phyloP scores from a whole-genome alignment of 2,888 invertebrate genomes.

The Aricia artaxerxes region DNA sequence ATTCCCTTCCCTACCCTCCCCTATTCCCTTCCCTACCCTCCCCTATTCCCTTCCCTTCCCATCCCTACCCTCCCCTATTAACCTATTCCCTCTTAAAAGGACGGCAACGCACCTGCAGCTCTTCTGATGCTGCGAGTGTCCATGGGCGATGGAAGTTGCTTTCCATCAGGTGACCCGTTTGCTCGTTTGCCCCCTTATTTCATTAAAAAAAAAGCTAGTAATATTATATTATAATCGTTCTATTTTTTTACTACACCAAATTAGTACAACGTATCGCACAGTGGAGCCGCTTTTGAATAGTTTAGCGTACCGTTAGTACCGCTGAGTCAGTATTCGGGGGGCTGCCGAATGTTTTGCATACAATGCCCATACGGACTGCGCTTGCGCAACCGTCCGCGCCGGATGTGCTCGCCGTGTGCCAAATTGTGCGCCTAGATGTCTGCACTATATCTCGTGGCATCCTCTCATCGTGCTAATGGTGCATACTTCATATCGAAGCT shows the following conservation, averaged over 20 bases:
- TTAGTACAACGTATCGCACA: neutral
- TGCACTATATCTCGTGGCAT: constrained; percentile 48
- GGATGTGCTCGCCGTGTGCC: constrained; percentile 72
- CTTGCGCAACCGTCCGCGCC: constrained; percentile 71
- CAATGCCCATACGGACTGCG: constrained; percentile 69
- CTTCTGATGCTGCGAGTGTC: too few relatives aligned
- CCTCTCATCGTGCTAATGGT: constrained; percentile 1
- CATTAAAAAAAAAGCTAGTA: too few relatives aligned
- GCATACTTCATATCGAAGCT: constrained; percentile 1
- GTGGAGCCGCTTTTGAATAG: constrained; percentile 33
- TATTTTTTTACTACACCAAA: neutral
- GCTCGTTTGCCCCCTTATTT: too few relatives aligned
- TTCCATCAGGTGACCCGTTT: too few relatives aligned
- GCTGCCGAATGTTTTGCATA: constrained; percentile 69
- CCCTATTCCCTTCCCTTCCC: too few relatives aligned
- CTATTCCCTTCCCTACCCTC: too few relatives aligned
- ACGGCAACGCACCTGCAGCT: too few relatives aligned
- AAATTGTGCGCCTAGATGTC: constrained; percentile 56
- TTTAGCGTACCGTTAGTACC: constrained; percentile 46
- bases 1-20: too few relatives aligned
- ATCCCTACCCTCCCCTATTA: too few relatives aligned
- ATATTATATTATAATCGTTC: neutral
- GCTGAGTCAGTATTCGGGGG: constrained; percentile 62
- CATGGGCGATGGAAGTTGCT: too few relatives aligned
- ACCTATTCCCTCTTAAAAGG: too few relatives aligned